A percentile compares a stretch with the other conserved stretches of the same genome.
Conservation (phyloP, 1,140 invertebrate species). For the Aethina tumida region DNA sequence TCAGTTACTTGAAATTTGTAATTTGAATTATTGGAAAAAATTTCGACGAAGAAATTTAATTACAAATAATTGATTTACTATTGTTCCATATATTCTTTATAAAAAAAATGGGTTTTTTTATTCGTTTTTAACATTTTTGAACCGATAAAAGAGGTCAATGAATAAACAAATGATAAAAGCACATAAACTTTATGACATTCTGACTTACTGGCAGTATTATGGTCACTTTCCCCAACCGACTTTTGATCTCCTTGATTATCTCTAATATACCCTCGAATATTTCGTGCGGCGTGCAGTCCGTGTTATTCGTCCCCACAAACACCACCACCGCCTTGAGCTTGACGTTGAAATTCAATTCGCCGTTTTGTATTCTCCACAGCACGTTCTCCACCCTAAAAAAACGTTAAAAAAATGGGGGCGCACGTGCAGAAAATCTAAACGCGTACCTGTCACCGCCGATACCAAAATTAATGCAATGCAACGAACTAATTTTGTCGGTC, state of each 20-base stretch:
- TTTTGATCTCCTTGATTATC: conserved; percentile 46
- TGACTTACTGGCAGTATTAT: conserved; percentile 53
- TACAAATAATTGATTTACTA: too few species aligned
- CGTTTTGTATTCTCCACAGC: conserved; percentile 61
- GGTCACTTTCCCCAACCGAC: conserved; percentile 45
- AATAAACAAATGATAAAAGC: too few species aligned
- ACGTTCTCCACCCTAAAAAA: conserved; percentile 51
- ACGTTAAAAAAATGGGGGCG: conserved; percentile 2
- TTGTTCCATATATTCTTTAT: too few species aligned
- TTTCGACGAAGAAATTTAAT: too few species aligned
- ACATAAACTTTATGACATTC: too few species aligned
- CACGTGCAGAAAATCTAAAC: neutral
- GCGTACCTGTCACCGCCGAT: conserved; percentile 54
- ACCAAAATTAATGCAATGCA: conserved; percentile 64
- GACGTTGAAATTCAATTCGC: conserved; percentile 53
- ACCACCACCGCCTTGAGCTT: conserved; percentile 62
- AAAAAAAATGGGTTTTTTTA: too few species aligned
- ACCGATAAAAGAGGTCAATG: too few species aligned
- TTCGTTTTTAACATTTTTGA: too few species aligned
- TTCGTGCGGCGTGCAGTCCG: conserved; percentile 49
- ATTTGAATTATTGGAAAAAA: too few species aligned
- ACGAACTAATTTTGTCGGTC: conserved; percentile 43
- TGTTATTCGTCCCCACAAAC: conserved; percentile 62
- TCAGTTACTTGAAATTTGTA: too few species aligned
- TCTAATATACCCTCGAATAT: conserved; percentile 54